Evolutionary conservation across 2,113 vertebrate species (phyloP).

Genomic region (Platysternon megacephalum): DNA sequence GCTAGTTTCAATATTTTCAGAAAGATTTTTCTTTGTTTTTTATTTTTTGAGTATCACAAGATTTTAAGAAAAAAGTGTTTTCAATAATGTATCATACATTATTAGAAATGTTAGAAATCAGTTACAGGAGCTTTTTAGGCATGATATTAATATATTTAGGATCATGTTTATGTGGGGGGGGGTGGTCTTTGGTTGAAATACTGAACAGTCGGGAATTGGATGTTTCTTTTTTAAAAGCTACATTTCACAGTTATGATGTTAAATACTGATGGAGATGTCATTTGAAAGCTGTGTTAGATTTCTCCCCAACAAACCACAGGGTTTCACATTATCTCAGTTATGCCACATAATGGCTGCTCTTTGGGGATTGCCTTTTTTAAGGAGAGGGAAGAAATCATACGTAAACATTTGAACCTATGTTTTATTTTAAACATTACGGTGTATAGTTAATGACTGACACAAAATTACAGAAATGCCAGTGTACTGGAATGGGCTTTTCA

Average conservation of each 20-base stretch:
- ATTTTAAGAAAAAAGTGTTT: not conserved
- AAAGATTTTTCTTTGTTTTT: not conserved
- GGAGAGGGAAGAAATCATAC: not conserved
- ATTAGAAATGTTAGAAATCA: no score
- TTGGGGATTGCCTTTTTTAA: not conserved
- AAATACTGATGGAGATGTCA: not conserved
- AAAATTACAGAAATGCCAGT: not conserved
- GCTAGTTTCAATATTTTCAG: not conserved
- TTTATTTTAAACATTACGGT: fast-evolving
- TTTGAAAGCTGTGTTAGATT: not conserved
- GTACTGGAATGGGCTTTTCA: not conserved
- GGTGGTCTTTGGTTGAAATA: not conserved
- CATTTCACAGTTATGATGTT: not conserved
- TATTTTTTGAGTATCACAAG: not conserved
- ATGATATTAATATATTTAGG: not conserved
- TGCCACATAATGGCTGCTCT: fast-evolving
- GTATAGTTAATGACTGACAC: not conserved
- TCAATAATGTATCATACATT: not conserved
- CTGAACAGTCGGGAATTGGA: not conserved
- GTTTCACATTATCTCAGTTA: not conserved
- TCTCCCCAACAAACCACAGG: not conserved
- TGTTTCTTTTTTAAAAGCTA: not conserved
- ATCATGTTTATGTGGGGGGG: not conserved
- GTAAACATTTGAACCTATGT: not conserved
- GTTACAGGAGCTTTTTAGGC: not conserved